Evolutionary conservation across 1,140 invertebrate genomes (phyloP).

Genomic region (Frieseomelitta varia): DNA sequence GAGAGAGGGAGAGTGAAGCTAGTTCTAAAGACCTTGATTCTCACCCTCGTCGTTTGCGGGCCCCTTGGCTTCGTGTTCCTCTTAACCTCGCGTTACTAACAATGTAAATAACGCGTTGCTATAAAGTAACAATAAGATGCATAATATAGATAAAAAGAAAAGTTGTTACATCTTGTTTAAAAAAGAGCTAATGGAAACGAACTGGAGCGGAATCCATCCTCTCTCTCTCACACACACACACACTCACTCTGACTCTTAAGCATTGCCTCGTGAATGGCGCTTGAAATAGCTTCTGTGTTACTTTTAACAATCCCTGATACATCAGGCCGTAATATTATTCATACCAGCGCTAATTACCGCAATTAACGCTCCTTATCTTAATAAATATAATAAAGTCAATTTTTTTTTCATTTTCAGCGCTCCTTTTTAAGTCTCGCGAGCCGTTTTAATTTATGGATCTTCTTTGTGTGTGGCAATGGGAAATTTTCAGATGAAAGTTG

Average conservation of each 20-base stretch:
- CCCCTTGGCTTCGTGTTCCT: slow-evolving; percentile 4
- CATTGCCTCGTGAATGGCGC: neutral
- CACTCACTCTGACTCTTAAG: neutral
- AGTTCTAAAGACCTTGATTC: slow-evolving; percentile 27
- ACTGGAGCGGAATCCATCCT: neutral
- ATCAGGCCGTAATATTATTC: neutral
- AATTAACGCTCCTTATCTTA: neutral
- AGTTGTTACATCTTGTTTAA: neutral
- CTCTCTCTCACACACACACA: too few species aligned
- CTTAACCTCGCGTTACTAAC: slow-evolving; percentile 18
- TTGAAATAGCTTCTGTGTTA: slow-evolving; percentile 1
- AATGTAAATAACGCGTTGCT: neutral
- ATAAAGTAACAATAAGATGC: slow-evolving; percentile 7
- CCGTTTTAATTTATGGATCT: neutral
- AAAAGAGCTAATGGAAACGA: too few species aligned
- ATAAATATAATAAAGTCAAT: neutral
- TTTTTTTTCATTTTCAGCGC: neutral
- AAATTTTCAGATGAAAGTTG: neutral
- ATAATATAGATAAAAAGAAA: slow-evolving; percentile 8
- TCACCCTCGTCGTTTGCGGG: too few species aligned
- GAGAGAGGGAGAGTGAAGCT: neutral
- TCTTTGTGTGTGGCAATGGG: neutral
- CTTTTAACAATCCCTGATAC: neutral
- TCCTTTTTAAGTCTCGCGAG: fast-evolving
- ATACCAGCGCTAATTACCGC: neutral